These are phyloP conservation scores for Enteromius mattozi DNA, from an alignment of 2,797 vertebrate genomes.

Conservation along the genomic window DNA sequence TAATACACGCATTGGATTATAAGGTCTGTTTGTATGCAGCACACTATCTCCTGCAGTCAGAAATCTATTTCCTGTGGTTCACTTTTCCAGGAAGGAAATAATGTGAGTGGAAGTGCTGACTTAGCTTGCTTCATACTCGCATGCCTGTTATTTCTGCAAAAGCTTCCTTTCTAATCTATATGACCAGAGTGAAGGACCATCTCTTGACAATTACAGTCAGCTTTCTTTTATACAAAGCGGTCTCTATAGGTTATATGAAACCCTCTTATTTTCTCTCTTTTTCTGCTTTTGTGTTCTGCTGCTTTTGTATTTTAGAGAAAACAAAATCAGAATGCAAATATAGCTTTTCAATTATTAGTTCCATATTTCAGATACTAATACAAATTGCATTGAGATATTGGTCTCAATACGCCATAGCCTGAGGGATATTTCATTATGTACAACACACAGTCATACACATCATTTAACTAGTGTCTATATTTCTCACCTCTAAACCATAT, in stretches of 20 bases:
- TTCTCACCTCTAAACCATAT: neutral
- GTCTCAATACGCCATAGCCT: neutral
- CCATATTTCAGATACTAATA: neutral
- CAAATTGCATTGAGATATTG: neutral
- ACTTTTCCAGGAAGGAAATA: slow-evolving; percentile 23
- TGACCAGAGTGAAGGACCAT: neutral
- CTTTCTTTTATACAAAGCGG: neutral
- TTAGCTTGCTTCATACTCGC: neutral
- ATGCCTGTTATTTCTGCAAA: slow-evolving; percentile 20
- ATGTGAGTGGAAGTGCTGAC: slow-evolving; percentile 27
- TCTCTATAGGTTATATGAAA: neutral
- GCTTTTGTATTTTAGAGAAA: neutral
- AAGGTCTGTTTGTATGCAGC: slow-evolving; percentile 41
- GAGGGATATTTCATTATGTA: neutral
- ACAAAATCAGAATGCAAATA: no score
- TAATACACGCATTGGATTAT: slow-evolving; percentile 24
- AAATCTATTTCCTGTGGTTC: slow-evolving; percentile 48
- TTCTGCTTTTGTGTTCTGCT: neutral
- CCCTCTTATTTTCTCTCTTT: neutral
- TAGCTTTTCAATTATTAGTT: neutral
- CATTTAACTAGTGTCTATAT: neutral
- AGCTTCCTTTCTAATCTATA: neutral
- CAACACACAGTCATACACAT: neutral
- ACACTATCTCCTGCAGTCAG: slow-evolving; percentile 32
- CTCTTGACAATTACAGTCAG: neutral